Evolutionary conservation across 2,113 vertebrate genomes (phyloP), one percentile per base, ranked within the genome.

Genomic region (Coturnix japonica): DNA sequence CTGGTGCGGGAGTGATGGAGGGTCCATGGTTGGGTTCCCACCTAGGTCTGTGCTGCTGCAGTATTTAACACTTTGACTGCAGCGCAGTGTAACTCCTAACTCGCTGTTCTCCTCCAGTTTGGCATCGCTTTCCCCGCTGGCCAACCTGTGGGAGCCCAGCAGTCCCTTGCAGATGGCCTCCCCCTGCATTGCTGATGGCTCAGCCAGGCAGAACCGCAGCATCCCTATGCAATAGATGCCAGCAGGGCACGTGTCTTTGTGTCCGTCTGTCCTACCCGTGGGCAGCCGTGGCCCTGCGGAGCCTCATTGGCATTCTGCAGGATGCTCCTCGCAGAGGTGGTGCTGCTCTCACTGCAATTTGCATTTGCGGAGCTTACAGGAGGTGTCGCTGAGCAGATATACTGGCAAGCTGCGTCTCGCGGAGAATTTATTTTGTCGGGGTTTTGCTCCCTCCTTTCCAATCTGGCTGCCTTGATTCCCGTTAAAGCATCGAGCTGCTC

Each of bases 321-420:
- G 59, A 54, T 28, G 60, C 39, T 65, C 84, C 23, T 35, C 31
- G 8, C 67, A n/a, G 91, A 80, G 93, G 63, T 95, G 94, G 89
- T 23, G 41, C 75, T 1, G 25, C 4, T 46, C 74, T 30, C 19
- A 9, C 13, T 4, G 81, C 64, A 0, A 90, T 94, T 90, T 90
- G 95, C 94, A 78, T 93, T 57, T 81, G 70, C 46, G 79, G 85
- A 47, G 85, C 86, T 93, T 39, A 0, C 91, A 72, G 91, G 89
- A 95, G 92, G 93, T 90, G 93, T 91, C 92, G 81, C 47, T 1
- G 0, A 79, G 92, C 93, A 91, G 90, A 83, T 26, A 23, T 2
- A 44, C 82, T 69, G 88, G 88, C 93, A 95, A 94, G 85, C 93
- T 91, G 93, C 4, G 92, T 95, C 93, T 96, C 57, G 14, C 90